A percentile compares a stretch with the other conserved stretches of the same genome.
Conservation (phyloP, 2,113 vertebrate species). For the Rhea pennata region DNA sequence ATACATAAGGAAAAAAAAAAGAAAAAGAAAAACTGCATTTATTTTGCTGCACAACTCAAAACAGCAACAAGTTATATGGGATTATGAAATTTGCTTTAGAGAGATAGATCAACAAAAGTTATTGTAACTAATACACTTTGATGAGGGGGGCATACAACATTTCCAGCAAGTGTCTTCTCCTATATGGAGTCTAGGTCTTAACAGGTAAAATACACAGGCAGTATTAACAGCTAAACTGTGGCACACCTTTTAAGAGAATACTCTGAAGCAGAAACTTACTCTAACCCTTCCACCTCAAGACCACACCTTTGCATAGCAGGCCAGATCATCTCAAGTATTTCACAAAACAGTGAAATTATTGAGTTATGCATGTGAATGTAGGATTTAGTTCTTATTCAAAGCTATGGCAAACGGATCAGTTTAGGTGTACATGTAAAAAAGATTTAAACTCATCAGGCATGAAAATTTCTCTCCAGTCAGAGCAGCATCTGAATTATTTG, state of each 20-base stretch:
- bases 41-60: neutral
- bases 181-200: neutral
- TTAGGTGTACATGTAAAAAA: neutral
- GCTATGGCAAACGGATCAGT: neutral
- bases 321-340: neutral
- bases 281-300: neutral
- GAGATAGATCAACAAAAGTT: neutral
- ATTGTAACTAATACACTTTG: neutral
- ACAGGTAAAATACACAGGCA: neutral
- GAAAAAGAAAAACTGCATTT: fast-evolving
- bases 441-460: neutral
- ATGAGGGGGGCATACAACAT: neutral
- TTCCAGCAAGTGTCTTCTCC: neutral
- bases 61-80: neutral
- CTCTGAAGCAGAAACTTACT: neutral
- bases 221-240: neutral
- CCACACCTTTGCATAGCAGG: neutral
- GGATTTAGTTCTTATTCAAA: neutral
- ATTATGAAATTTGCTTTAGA: neutral
- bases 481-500: neutral
- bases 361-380: neutral
- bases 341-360: neutral
- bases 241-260: neutral
- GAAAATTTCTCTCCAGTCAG: neutral
- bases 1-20: neutral